phyloP scores from a whole-genome alignment of 2,888 invertebrate species.

The Pollenia angustigena region DNA sequence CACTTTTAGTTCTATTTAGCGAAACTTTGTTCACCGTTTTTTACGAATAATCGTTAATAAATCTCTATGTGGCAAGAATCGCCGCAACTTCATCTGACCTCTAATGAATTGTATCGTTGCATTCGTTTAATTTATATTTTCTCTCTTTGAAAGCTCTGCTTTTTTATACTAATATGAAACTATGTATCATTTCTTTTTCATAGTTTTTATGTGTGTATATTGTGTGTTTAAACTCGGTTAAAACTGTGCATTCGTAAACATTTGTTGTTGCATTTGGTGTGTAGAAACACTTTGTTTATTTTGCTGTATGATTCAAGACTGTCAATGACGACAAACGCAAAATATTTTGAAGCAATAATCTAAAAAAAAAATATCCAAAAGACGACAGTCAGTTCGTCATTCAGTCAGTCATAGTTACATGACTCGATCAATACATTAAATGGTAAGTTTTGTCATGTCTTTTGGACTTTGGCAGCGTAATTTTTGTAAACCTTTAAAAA shows the following conservation, averaged over 20 bases:
- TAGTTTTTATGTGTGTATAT: background rate
- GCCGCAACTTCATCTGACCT: no score
- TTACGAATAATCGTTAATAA: no score
- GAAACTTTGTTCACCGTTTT: no score
- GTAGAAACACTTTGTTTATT: background rate
- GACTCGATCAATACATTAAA: constrained; percentile 64
- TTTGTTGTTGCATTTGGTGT: constrained; percentile 25
- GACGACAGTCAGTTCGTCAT: constrained; percentile 30
- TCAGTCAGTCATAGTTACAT: constrained; percentile 63
- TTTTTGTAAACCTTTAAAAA: constrained; percentile 35
- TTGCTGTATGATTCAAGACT: constrained; percentile 51
- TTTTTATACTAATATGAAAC: background rate
- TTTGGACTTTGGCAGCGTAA: constrained; percentile 55
- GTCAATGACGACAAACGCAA: constrained; percentile 60
- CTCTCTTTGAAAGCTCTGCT: background rate
- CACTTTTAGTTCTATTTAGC: no score
- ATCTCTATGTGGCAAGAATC: no score
- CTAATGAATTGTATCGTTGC: no score
- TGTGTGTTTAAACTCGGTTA: constrained; percentile 8
- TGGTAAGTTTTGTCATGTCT: constrained; percentile 22
- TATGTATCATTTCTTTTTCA: background rate
- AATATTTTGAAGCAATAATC: constrained; percentile 3
- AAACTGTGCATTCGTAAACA: constrained; percentile 27
- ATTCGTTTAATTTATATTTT: no score
- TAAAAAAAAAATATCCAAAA: constrained; percentile 39